Conservation (phyloP, 2,113 vertebrate genomes). For the Petrocephalus zakoni region DNA sequence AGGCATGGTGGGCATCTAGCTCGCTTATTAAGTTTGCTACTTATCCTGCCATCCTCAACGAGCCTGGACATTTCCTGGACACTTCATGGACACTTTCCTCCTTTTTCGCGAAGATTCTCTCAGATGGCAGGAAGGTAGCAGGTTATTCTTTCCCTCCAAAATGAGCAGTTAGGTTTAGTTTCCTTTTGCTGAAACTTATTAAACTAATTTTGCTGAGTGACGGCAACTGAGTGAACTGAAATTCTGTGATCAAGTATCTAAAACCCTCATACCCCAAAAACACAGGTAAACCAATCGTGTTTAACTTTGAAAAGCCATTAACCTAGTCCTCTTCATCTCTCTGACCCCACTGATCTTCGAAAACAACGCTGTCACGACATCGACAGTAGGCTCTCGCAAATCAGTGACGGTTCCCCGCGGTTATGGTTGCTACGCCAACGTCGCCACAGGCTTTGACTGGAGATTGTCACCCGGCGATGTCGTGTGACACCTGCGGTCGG, state of each 20-base stretch:
- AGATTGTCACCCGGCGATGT: neutral
- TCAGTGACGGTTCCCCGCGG: neutral
- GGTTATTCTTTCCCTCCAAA: neutral
- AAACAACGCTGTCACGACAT: neutral
- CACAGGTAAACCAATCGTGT: neutral
- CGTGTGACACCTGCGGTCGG: neutral
- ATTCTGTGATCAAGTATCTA: neutral
- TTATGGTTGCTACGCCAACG: neutral
- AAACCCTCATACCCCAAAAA: neutral
- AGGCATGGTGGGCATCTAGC: neutral
- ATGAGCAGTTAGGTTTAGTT: neutral
- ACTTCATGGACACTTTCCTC: no score
- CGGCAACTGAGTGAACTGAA: neutral
- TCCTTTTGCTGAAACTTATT: neutral
- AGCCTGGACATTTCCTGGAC: neutral
- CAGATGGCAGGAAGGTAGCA: neutral
- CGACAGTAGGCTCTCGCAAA: neutral
- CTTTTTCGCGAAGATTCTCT: neutral
- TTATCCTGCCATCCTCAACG: neutral
- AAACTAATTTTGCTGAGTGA: neutral
- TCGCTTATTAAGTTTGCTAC: neutral
- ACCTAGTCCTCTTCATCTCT: neutral
- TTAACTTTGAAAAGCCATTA: neutral
- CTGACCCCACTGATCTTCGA: neutral
- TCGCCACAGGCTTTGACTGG: neutral